These are phyloP conservation scores for Acomys russatus DNA, from an alignment of 2,797 vertebrate genomes.

Conservation along the genomic window DNA sequence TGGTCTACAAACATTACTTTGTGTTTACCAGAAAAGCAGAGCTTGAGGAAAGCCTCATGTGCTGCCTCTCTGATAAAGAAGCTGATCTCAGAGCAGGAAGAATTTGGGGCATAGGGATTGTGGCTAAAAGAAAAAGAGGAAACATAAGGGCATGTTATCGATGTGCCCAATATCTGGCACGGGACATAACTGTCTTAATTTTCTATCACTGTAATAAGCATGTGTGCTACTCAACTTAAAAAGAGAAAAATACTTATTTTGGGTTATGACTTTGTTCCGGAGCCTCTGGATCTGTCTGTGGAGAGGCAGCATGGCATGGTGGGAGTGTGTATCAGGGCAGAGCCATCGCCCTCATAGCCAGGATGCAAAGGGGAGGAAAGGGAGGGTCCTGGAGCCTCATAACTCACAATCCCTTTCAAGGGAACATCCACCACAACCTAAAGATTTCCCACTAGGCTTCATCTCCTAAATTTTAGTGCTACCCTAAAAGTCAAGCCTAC, in stretches of 20 bases:
- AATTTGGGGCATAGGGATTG: not conserved
- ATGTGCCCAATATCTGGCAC: not conserved
- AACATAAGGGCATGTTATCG: not conserved
- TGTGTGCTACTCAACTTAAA: not conserved
- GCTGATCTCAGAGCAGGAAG: not conserved
- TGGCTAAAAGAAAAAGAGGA: not conserved
- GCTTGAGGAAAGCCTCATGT: not conserved
- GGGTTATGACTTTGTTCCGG: not conserved
- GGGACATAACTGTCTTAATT: not conserved
- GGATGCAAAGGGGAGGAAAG: not conserved
- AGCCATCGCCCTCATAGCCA: not conserved
- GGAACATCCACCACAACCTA: not conserved
- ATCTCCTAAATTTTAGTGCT: not conserved
- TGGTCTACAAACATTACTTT: not conserved
- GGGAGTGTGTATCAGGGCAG: not conserved
- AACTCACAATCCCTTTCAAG: not conserved
- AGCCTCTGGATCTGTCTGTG: not conserved
- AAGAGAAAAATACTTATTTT: not conserved
- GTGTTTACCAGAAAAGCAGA: not conserved
- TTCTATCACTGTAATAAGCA: not conserved
- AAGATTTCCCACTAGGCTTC: not conserved
- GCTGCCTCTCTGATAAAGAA: not conserved
- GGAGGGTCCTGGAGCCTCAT: not conserved
- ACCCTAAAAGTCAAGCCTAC: no score
- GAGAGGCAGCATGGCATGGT: not conserved